A percentile compares a stretch with the other conserved stretches of the same genome.
Conservation (phyloP, 2,888 invertebrate species). For the Agrochola circellaris region DNA sequence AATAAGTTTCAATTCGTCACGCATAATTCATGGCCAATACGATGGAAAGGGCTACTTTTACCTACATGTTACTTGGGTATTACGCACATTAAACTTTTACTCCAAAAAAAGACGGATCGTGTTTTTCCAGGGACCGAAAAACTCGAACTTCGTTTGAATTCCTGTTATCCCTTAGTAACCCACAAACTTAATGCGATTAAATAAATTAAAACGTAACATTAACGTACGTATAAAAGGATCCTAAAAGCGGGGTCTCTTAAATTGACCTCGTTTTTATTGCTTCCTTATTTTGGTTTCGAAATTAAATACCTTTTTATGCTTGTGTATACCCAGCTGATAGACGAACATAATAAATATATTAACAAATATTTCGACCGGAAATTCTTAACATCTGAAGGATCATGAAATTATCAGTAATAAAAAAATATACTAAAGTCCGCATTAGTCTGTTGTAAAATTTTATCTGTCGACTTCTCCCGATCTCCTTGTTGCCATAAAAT, state of each 20-base stretch:
- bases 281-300: slow-evolving; percentile 41
- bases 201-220: slow-evolving; percentile 64
- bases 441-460: slow-evolving; percentile 62
- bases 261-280: slow-evolving; percentile 56
- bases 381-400: slow-evolving; percentile 27
- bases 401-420: slow-evolving; percentile 51
- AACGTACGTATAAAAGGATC: slow-evolving; percentile 55
- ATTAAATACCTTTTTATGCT: slow-evolving; percentile 33
- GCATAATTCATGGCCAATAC: slow-evolving; percentile 9
- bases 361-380: slow-evolving; percentile 23
- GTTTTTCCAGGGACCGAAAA: slow-evolving; percentile 15
- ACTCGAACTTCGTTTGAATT: slow-evolving; percentile 35
- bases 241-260: slow-evolving; percentile 34
- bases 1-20: slow-evolving; percentile 23
- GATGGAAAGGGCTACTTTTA: neutral
- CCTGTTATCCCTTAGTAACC: slow-evolving; percentile 34
- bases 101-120: neutral
- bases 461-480: slow-evolving; percentile 49
- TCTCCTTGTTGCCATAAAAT: slow-evolving; percentile 56
- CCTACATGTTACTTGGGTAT: neutral
- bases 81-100: slow-evolving; percentile 4
- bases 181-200: slow-evolving; percentile 51
- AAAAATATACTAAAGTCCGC: slow-evolving; percentile 54
- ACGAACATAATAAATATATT: slow-evolving; percentile 4
- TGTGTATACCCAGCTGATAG: slow-evolving; percentile 8